Evolutionary conservation across 2,888 invertebrate species (phyloP), one percentile per base, ranked within the genome.

Genomic region (Phyto melanocephala): DNA sequence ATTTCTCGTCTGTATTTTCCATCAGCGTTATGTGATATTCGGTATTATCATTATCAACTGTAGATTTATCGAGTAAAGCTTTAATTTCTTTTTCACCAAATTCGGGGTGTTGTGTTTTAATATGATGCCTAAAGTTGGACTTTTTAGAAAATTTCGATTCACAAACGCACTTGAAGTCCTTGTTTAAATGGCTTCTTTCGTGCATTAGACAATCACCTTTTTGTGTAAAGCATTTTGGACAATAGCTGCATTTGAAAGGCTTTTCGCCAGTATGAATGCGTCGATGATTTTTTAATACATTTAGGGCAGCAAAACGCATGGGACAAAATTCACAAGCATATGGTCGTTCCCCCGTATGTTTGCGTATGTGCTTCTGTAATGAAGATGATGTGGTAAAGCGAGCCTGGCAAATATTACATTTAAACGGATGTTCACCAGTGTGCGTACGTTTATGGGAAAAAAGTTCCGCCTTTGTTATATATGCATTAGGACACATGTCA

Each of bases 351-450:
- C 94, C 94, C 0, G 93, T 93, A 86, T 94, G 94, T 6, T 92
- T 93, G 0, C 94, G 90, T 1, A 92, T 90, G 81, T 94, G 94
- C 70, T 93, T 94, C 20, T 92, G 92, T 17, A 94, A 85, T 0
- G 93, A 93, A 54, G 93, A 93, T 11, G 93, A 93, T 0, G 93
- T 93, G 0, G 93, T 94, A 86, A 94, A 94, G 0, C 92, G 92
- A 10, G 92, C 90, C 0, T 92, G 91, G 52, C 94, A 94, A 6
- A 92, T 92, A 15, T 92, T 92, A 65, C 94, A 94, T 0, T 92
- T 91, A 84, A 93, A 94, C 0, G 94, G 94, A 82, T 93, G 93
- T 0, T 93, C 93, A 0, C 94, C 94, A 7, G 92, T 93, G 87
- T 94, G 94, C 54, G 92, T 93, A 0, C 93, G 91, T 0, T 87